These are phyloP conservation scores for Serilophus lunatus DNA, from an alignment of 2,113 vertebrate species.

Conservation along the genomic window DNA sequence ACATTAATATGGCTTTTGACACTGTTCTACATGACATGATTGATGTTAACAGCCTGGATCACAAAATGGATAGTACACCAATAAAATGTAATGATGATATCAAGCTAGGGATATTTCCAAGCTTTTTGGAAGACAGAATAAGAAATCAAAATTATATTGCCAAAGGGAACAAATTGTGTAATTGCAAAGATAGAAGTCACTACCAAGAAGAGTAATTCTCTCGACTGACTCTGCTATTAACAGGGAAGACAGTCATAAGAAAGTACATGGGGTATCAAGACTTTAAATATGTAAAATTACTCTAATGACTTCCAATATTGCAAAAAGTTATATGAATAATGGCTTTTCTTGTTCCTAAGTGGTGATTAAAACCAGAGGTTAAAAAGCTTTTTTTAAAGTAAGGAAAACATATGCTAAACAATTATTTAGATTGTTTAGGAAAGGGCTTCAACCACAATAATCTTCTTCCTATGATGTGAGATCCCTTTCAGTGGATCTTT, in stretches of 20 bases:
- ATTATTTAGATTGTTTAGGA: not conserved
- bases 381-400: not conserved
- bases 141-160: not conserved
- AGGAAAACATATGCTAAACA: not conserved
- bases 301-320: not conserved
- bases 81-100: not conserved
- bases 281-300: not conserved
- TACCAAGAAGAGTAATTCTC: not conserved
- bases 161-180: not conserved
- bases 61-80: not conserved
- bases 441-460: not conserved
- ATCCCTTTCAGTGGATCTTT: not conserved
- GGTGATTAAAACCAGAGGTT: fast-evolving
- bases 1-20: not conserved
- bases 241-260: not conserved
- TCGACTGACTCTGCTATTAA: not conserved
- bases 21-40: not conserved
- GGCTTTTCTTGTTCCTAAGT: not conserved
- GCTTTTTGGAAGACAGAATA: not conserved
- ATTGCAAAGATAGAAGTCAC: not conserved
- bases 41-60: not conserved
- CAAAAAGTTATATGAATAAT: not conserved
- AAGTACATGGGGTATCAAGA: not conserved
- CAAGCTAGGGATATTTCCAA: not conserved
- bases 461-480: not conserved